phyloP scores from a whole-genome alignment of 2,113 vertebrate species.

The Phocoena sinus region DNA sequence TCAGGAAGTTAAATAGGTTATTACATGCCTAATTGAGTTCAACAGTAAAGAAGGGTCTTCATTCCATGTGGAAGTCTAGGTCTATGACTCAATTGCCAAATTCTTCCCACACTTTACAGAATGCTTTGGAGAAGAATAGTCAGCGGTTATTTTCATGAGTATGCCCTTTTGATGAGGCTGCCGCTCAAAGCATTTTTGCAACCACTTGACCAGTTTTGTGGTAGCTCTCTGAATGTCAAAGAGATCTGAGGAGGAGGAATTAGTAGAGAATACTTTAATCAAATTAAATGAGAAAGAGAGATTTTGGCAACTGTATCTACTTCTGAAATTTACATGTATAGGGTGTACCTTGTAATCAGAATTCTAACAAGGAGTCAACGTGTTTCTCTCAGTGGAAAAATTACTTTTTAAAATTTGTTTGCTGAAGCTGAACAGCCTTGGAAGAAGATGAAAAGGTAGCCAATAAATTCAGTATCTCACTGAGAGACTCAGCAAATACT shows the following conservation, averaged over 20 bases:
- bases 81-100: neutral
- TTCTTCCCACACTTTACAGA: neutral
- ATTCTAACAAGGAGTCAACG: conserved; percentile 67
- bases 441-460: conserved; percentile 66
- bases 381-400: conserved; percentile 56
- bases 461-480: conserved; percentile 69
- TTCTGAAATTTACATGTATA: conserved; percentile 69
- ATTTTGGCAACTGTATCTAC: conserved; percentile 58
- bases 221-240: conserved; percentile 35
- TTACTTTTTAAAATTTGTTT: conserved; percentile 71
- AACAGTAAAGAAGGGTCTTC: neutral
- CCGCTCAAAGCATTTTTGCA: neutral
- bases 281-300: conserved; percentile 60
- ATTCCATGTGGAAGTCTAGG: neutral
- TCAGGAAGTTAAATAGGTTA: neutral
- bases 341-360: conserved; percentile 50
- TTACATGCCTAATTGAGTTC: neutral
- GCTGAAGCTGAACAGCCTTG: conserved; percentile 65
- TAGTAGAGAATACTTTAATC: conserved; percentile 7
- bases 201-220: conserved; percentile 18
- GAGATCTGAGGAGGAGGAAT: conserved; percentile 27
- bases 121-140: neutral
- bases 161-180: conserved; percentile 16
- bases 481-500: conserved; percentile 68
- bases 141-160: neutral